These are phyloP conservation scores for Nasua narica DNA, from an alignment of 2,797 vertebrate genomes.

Conservation along the genomic window DNA sequence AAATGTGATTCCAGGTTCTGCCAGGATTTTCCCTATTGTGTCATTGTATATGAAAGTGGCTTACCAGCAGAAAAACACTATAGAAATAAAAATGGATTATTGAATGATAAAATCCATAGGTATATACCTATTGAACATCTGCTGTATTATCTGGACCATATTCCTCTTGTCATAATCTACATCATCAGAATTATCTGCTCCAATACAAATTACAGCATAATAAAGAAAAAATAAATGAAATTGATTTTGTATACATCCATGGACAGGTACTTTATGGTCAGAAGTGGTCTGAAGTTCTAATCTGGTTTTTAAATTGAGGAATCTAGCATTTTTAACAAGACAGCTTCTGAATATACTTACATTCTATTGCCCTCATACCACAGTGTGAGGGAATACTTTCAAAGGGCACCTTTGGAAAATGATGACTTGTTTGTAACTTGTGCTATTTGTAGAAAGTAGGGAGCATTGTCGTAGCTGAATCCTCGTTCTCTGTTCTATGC, in stretches of 20 bases:
- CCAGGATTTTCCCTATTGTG: neutral
- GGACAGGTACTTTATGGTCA: neutral
- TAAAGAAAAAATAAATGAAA: neutral
- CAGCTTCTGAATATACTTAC: neutral
- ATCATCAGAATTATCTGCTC: neutral
- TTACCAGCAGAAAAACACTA: neutral
- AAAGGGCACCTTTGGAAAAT: neutral
- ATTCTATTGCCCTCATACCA: fast-evolving
- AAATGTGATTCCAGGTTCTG: neutral
- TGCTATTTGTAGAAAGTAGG: neutral
- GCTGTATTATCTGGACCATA: neutral
- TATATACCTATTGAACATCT: neutral
- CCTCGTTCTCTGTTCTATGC: neutral
- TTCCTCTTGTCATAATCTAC: neutral
- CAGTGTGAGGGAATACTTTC: neutral
- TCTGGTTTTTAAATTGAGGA: neutral
- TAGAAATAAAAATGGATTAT: neutral
- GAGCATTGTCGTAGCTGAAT: neutral
- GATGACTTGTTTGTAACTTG: neutral
- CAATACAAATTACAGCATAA: neutral
- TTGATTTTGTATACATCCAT: neutral
- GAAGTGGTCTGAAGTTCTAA: neutral
- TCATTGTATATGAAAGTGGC: neutral
- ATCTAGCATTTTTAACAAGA: neutral
- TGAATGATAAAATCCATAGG: neutral